Evolutionary conservation across 1,140 invertebrate genomes (phyloP), one percentile per base, ranked within the genome.

Genomic region (Bombus cullumanus): DNA sequence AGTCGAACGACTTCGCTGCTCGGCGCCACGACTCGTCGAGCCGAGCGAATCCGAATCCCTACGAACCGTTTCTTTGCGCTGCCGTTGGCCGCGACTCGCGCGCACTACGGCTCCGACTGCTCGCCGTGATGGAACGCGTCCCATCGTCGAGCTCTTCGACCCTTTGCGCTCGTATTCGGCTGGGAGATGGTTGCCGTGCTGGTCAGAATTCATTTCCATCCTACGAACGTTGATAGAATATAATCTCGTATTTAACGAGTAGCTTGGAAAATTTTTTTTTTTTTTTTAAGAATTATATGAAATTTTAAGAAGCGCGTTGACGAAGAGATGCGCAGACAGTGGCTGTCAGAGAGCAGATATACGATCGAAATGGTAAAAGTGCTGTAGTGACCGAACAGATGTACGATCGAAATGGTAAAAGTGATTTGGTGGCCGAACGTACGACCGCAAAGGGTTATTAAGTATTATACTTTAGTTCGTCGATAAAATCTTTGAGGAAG

Each of bases 41-140:
- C 90, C 89, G 87, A 90, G 47, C 80, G 68, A 31, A 68, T 5
- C 91, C 91, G 91, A 89, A 41, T 37, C 37, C 13, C 69, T 41
- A 85, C 89, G 89, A 91, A 84, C 69, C 68, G 28, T 69, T 62
- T 72, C 83, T 57, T 76, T 64, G 71, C 57, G 74, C 31, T 68
- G 57, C 9, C 47, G 57, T 75, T 71, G 43, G 31, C 59, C 43
- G 43, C 66, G 75, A 13, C 41, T 57, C 53, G 73, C 76, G 31
- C 64, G 59, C 89, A 88, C 41, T 91, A 34, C 83, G 53, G 41
- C 69, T 64, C 57, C 86, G 87, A 81, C 84, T 73, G 71, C 64
- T 31, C 68, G 34, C 28, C 86, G 78, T 31, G 78, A 3, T 6
- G 71, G 64, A 80, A n/a, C 64, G 43, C 9, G 43, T 31, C 2